Base-by-base conservation (phyloP, 2,888 invertebrate genomes). In the Terebella lapidaria region DNA sequence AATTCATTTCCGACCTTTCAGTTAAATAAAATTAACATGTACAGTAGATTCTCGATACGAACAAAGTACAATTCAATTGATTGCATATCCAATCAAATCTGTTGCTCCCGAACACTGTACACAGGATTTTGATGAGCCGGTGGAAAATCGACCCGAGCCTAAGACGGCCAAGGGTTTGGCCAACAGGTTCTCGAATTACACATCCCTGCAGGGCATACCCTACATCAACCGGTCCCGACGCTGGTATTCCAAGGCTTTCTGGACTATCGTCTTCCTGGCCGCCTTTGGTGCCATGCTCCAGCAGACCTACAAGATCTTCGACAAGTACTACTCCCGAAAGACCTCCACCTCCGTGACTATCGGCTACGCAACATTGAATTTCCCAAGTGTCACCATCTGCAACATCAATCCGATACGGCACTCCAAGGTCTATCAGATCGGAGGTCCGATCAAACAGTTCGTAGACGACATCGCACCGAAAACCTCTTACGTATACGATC, bases 371-470 rank as follows among this genome's bases (percentile, higher is more conserved):
- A 25, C 30, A 1, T 57, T 66, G 35, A 24, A 49, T 3, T 66
- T 66, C 54, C 66, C 66, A 3, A 58, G 46, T 2, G 58, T 66
- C 52, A 65, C 65, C 29, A 49, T 66, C 42, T 66, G 66, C 29
- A 66, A 65, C 52, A 27, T 58, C n/a, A 66, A 66, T 53, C 65
- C 66, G 10, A 59, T 66, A n/a, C 46, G 60, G 18, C 18, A 24
- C 24, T 59, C 59, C 18, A 20, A n/a, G 49, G 49, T 49, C n/a
- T 5, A 49, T 24, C n/a, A 49, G 49, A 5, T 49, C 10, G 42
- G 42, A 10, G 42, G 42, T 15, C 42, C 42, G n/a, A 35, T 35
- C 42, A n/a, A 10, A 15, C 10, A 10, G 10, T 35, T 35, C 42
- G 42, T 35, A 15, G n/a, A n/a, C n/a, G 42, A n/a, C n/a, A 10